Evolutionary conservation across 2,888 invertebrate species (phyloP).

Genomic region (Isoperla grammatica): DNA sequence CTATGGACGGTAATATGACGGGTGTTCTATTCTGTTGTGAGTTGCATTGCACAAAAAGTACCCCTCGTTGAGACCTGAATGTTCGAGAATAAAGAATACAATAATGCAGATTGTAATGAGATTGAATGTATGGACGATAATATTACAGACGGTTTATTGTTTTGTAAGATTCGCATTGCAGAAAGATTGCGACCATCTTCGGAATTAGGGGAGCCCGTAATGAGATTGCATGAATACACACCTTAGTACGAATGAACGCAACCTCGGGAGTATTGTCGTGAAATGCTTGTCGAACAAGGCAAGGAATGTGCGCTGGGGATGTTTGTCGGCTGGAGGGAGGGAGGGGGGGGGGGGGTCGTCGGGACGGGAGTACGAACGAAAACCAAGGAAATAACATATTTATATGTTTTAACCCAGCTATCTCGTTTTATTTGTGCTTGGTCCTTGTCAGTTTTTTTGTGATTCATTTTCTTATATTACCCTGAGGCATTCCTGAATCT

Average conservation of each 20-base stretch:
- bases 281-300: background rate
- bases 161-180: no score
- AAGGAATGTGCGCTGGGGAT: background rate
- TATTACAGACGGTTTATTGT: no score
- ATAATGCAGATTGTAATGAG: no score
- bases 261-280: background rate
- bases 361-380: background rate
- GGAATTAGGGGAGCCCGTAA: no score
- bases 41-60: no score
- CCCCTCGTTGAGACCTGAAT: no score
- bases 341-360: background rate
- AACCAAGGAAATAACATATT: slow-evolving; percentile 13
- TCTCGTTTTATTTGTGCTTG: slow-evolving; percentile 14
- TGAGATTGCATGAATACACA: no score
- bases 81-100: no score
- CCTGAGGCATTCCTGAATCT: slow-evolving; percentile 9
- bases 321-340: background rate
- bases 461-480: slow-evolving; percentile 19
- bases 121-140: no score
- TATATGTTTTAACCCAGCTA: slow-evolving; percentile 14
- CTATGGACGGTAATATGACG: no score
- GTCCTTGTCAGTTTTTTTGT: slow-evolving; percentile 4
- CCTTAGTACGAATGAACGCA: slow-evolving; percentile 8
- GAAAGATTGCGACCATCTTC: no score
- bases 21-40: no score